A percentile compares a stretch with the other conserved stretches of the same genome.
These are phyloP conservation scores for Odontomyia ornata DNA, from an alignment of 2,888 invertebrate genomes.

Conservation along the genomic window DNA sequence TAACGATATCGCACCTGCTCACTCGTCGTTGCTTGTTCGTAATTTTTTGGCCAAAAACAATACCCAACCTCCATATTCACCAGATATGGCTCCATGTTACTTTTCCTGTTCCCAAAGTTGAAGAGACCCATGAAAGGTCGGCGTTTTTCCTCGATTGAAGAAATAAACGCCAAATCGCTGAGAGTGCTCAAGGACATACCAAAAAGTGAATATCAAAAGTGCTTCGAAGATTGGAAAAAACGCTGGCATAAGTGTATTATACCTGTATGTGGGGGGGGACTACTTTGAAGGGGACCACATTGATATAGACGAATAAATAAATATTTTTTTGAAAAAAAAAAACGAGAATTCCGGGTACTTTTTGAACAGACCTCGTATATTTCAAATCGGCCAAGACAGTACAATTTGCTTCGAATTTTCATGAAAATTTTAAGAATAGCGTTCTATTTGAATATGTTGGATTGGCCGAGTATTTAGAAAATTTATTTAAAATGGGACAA, in stretches of 20 bases:
- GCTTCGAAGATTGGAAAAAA: conserved; percentile 9
- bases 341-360: conserved; percentile 9
- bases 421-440: too few species aligned
- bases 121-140: conserved; percentile 21
- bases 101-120: conserved; percentile 9
- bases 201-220: conserved; percentile 9
- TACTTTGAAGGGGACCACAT: conserved; percentile 1
- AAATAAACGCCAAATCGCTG: neutral
- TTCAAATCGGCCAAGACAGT: too few species aligned
- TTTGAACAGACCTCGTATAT: conserved; percentile 7
- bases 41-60: neutral
- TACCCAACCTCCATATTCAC: conserved; percentile 4
- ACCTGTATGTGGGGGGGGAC: too few species aligned
- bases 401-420: too few species aligned
- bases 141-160: too few species aligned
- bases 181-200: neutral
- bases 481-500: too few species aligned
- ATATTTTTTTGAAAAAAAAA: conserved; percentile 19
- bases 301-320: conserved; percentile 21
- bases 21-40: conserved; percentile 14
- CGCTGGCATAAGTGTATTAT: conserved; percentile 4
- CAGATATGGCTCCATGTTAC: neutral
- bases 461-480: too few species aligned
- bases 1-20: conserved; percentile 19
- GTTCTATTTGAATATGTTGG: too few species aligned